Evolutionary conservation across 2,888 invertebrate genomes (phyloP).

Genomic region (Acleris cristana): DNA sequence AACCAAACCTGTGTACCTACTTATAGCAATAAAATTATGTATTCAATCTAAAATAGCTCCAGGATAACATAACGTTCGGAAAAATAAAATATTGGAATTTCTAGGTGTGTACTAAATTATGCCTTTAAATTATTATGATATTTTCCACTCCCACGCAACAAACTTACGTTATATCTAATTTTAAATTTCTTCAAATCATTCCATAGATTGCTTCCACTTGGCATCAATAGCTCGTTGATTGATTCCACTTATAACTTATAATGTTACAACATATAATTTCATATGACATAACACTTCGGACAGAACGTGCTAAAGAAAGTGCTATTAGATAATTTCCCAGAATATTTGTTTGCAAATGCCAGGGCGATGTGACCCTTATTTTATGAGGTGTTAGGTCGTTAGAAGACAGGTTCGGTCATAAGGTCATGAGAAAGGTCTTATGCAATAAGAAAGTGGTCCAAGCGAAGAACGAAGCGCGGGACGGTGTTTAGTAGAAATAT

Average conservation of each 20-base stretch:
- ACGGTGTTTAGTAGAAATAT: too few species aligned
- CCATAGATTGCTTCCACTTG: conserved; percentile 10
- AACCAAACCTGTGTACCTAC: too few species aligned
- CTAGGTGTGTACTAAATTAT: too few species aligned
- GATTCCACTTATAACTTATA: conserved; percentile 10
- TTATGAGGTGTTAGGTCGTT: conserved; percentile 3
- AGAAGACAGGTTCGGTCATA: conserved; percentile 51
- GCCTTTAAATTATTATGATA: too few species aligned
- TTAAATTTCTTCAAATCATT: conserved; percentile 16
- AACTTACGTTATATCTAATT: not conserved
- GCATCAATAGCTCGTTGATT: conserved; percentile 16
- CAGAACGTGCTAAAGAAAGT: conserved; percentile 23
- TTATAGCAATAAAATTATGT: too few species aligned
- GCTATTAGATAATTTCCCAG: conserved; percentile 1
- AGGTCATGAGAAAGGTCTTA: conserved; percentile 70
- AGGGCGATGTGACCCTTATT: conserved; percentile 15
- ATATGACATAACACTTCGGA: conserved; percentile 24
- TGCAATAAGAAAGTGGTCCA: conserved; percentile 51
- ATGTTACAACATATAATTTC: conserved; percentile 10
- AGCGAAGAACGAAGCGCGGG: conserved; percentile 40
- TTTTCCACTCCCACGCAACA: not conserved
- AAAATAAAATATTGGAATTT: too few species aligned
- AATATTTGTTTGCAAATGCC: conserved; percentile 15
- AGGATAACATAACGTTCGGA: too few species aligned
- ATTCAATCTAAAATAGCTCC: too few species aligned